Evolutionary conservation across 2,888 invertebrate species (phyloP).

Genomic region (Pachycephus smyrnensis): DNA sequence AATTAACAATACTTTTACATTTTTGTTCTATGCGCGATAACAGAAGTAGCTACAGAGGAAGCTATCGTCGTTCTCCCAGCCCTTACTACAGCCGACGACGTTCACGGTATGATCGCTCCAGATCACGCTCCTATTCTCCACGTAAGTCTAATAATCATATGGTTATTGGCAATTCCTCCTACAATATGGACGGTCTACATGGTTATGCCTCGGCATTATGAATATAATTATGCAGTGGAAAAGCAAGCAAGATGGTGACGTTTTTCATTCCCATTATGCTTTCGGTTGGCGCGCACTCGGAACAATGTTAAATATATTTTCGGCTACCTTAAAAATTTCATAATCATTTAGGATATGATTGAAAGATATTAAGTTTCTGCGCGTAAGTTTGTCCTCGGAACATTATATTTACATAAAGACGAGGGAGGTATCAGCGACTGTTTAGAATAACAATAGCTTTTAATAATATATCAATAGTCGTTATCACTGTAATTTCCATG

Average conservation of each 20-base stretch:
- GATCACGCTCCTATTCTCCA: conserved; percentile 82
- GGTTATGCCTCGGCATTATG: conserved; percentile 45
- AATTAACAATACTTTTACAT: conserved; percentile 17
- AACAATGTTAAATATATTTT: background rate
- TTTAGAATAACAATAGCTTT: background rate
- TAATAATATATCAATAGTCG: background rate
- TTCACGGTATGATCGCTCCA: conserved; percentile 80
- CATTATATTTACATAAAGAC: background rate
- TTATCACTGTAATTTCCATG: background rate
- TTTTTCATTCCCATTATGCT: background rate
- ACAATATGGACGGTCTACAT: conserved; percentile 54
- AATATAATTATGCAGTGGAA: conserved; percentile 1
- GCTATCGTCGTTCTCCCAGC: conserved; percentile 76
- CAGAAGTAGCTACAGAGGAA: conserved; percentile 70
- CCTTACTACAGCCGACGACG: conserved; percentile 77
- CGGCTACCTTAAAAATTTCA: background rate
- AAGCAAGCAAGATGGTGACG: background rate
- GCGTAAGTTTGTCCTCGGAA: background rate
- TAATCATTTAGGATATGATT: background rate
- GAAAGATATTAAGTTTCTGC: background rate
- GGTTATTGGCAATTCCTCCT: conserved; percentile 14
- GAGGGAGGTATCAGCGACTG: background rate
- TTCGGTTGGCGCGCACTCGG: background rate
- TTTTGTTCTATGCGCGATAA: conserved; percentile 12
- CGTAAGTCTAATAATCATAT: conserved; percentile 73